phyloP scores from a whole-genome alignment of 2,797 vertebrate genomes.

The Sebastes diploproa region DNA sequence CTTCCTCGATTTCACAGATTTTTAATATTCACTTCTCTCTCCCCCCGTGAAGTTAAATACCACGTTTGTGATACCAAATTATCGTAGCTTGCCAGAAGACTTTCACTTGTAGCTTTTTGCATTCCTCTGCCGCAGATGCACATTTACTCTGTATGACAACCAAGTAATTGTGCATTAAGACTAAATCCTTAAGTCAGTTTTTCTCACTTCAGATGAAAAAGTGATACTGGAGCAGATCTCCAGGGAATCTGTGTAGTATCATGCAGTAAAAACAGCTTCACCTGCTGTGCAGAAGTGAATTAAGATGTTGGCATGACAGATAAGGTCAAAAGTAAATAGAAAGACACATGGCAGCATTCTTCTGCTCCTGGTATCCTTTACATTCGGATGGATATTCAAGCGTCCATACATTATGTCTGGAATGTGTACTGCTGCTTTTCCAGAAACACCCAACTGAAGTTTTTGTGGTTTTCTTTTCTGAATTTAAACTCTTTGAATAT shows the following conservation, averaged over 20 bases:
- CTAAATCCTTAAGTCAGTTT: conserved; percentile 31
- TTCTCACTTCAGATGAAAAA: conserved; percentile 41
- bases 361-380: conserved; percentile 19
- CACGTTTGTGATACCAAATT: conserved; percentile 36
- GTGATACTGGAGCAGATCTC: background rate
- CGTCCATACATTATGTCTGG: conserved; percentile 6
- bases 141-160: conserved; percentile 55
- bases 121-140: conserved; percentile 29
- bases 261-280: conserved; percentile 16
- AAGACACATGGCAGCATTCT: conserved; percentile 12
- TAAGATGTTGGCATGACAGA: conserved; percentile 46
- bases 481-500: background rate
- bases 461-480: background rate
- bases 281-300: conserved; percentile 56
- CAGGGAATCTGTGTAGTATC: conserved; percentile 11
- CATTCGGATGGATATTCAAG: conserved; percentile 16
- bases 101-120: conserved; percentile 4
- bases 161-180: conserved; percentile 50
- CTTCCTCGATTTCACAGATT: conserved; percentile 52
- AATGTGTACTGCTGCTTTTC: conserved; percentile 15
- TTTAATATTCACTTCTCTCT: conserved; percentile 36
- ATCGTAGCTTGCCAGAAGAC: conserved; percentile 6
- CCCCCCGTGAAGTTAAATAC: conserved; percentile 33
- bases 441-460: background rate
- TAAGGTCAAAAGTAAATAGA: conserved; percentile 55